Base-by-base conservation (phyloP, 2,797 vertebrate species). In the Aplochiton taeniatus region DNA sequence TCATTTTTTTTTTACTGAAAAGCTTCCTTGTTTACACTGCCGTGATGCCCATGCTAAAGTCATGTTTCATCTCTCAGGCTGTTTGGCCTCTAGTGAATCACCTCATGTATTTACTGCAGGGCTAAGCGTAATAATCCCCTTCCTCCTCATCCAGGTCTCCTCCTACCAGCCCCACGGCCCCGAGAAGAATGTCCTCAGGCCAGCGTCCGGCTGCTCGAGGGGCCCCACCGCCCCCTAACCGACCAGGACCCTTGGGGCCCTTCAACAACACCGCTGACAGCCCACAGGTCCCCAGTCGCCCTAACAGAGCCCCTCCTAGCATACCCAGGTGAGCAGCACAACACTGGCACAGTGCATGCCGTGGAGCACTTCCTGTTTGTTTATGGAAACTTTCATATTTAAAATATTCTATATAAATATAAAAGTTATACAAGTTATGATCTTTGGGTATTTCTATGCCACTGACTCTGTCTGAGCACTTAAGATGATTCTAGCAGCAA, bases 231-330 rank as follows among this genome's bases (percentile, higher is more conserved):
- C 93, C 96, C 20, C 96, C 95, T 0, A 93, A 94, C 80, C 94
- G 95, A 50, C 95, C 95, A 0, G 96, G 95, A 58, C 90, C 85
- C 63, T 78, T 96, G 61, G 94, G 95, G 18, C 94, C 94, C 0
- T 93, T 97, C 66, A 93, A 91, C 68, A 93, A 92, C 76, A 93
- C 76, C 46, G 95, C 95, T 45, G 85, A 91, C 14, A 92, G 93
- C 92, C 85, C 96, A 81, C 83, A 97, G 82, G 92, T 97, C 44
- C 96, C 96, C 75, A 96, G 93, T 6, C 91, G 97, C 60, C 97
- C 97, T 4, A 98, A 94, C 13, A 86, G 96, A 78, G 95, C 95
- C 18, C 96, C 96, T 50, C 96, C 96, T 68, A 96, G 93, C 14
- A 92, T 98, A 70, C 97, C 97, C 60, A 98, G 96, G 97, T 98